These are phyloP conservation scores for Corythornis cristatus DNA, from an alignment of 2,113 vertebrate species.

Conservation along the genomic window DNA sequence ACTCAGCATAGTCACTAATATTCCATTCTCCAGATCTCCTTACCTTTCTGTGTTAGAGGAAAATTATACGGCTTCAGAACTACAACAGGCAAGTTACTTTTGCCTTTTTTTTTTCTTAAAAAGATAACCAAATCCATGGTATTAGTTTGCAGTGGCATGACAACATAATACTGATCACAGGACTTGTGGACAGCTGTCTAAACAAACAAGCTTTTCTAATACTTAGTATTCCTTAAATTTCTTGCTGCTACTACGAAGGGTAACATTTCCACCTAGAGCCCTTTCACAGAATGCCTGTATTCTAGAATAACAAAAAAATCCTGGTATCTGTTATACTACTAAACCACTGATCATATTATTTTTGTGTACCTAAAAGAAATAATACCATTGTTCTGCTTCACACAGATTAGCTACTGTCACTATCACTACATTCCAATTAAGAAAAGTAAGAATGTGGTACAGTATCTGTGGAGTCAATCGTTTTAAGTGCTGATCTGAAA, in stretches of 20 bases:
- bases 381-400: not conserved
- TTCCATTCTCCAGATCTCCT: not conserved
- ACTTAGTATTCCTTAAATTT: conserved; percentile 49
- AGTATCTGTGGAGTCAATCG: not conserved
- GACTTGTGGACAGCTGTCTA: not conserved
- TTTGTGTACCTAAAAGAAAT: not conserved
- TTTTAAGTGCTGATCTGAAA: not conserved
- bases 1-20: not conserved
- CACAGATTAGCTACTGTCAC: not conserved
- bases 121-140: not conserved
- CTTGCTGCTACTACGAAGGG: conserved; percentile 34
- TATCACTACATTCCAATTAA: conserved; percentile 19
- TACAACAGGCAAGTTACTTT: not conserved
- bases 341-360: not conserved
- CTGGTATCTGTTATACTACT: not conserved
- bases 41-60: not conserved
- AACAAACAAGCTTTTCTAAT: conserved; percentile 25
- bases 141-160: not conserved
- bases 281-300: conserved; percentile 69
- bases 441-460: not conserved
- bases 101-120: conserved; percentile 8
- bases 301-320: conserved; percentile 59
- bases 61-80: not conserved
- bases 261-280: conserved; percentile 79
- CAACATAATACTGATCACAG: not conserved